Conservation (phyloP, 2,113 vertebrate species). For the Glareola pratincola region DNA sequence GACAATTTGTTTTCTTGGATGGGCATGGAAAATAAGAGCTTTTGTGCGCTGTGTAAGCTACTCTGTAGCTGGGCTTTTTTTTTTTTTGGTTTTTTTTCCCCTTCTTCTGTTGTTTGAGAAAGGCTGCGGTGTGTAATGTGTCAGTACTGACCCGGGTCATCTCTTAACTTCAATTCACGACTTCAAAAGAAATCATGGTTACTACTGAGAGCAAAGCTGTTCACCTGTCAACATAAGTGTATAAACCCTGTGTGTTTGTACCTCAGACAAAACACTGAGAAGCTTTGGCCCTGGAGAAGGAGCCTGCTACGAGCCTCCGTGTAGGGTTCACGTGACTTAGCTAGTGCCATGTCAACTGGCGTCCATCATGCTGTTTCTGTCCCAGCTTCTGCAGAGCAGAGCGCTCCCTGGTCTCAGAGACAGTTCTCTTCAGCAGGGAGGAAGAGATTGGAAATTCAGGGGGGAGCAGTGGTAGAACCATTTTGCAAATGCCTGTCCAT, state of each 20-base stretch:
- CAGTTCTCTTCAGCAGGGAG: neutral
- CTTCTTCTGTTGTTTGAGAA: neutral
- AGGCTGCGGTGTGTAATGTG: neutral
- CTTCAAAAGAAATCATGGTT: neutral
- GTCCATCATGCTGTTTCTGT: neutral
- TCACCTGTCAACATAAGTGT: neutral
- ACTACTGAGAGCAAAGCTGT: neutral
- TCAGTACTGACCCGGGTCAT: neutral
- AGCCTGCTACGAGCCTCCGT: accelerated
- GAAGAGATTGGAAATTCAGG: neutral
- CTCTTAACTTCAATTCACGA: neutral
- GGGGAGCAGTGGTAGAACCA: neutral
- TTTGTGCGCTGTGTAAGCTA: neutral
- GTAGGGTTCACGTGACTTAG: neutral
- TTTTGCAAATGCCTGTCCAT: neutral
- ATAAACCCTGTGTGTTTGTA: neutral
- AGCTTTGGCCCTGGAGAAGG: neutral
- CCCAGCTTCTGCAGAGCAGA: neutral
- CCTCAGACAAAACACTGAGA: neutral
- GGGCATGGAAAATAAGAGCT: neutral
- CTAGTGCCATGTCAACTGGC: neutral
- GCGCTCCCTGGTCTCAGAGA: neutral
- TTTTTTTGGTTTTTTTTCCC: neutral
- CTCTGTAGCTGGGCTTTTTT: neutral
- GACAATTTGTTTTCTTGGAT: neutral